These are phyloP conservation scores for Lycocorax pyrrhopterus DNA, from an alignment of 2,113 vertebrate species.

Conservation along the genomic window DNA sequence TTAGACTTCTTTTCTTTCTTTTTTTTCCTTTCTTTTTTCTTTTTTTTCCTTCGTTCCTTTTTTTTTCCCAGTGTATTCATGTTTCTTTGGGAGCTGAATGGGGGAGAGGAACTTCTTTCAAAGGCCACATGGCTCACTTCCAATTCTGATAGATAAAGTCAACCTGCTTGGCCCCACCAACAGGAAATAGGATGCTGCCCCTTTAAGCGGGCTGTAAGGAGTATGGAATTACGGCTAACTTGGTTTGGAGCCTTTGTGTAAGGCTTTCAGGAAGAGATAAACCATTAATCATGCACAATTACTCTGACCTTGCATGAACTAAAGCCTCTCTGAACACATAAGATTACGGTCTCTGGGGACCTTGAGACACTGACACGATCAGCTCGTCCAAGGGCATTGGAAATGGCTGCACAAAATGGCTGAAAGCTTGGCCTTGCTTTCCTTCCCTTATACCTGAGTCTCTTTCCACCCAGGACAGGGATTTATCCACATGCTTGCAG, in stretches of 20 bases:
- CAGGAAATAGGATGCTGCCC: slow-evolving; percentile 51
- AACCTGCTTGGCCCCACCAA: slow-evolving; percentile 39
- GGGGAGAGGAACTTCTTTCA: background rate
- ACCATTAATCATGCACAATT: slow-evolving; percentile 74
- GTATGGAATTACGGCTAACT: slow-evolving; percentile 63
- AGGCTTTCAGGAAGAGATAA: slow-evolving; percentile 70
- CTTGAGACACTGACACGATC: slow-evolving; percentile 35
- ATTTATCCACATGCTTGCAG: background rate
- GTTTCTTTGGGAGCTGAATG: background rate
- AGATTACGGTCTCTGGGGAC: slow-evolving; percentile 44
- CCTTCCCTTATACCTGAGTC: background rate
- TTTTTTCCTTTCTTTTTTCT: background rate
- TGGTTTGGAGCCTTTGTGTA: slow-evolving; percentile 65
- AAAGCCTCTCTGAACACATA: slow-evolving; percentile 59
- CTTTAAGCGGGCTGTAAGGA: slow-evolving; percentile 59
- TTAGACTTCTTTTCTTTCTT: background rate
- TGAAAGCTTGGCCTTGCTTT: background rate
- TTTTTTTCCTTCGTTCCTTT: background rate
- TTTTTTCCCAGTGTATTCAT: background rate
- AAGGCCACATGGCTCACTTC: slow-evolving; percentile 33
- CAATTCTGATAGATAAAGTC: slow-evolving; percentile 53
- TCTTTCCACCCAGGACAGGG: background rate
- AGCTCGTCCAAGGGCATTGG: background rate
- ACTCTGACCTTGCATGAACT: slow-evolving; percentile 72
- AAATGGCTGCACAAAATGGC: background rate